These are phyloP conservation scores for Drosophila falleni DNA, from an alignment of 2,888 invertebrate species.

Conservation along the genomic window DNA sequence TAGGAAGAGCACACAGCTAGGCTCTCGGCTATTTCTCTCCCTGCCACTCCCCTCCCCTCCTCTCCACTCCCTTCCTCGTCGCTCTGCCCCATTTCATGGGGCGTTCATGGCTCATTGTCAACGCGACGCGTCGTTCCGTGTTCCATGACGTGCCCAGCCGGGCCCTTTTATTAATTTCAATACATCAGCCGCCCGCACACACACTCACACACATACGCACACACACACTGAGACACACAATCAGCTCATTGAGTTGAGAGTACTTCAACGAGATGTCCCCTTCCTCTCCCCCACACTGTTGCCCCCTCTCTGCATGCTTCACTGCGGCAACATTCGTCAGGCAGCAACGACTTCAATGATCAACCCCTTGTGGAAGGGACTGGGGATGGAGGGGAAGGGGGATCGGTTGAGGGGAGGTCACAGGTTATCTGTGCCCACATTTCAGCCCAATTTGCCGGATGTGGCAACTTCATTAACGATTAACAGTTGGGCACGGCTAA, in stretches of 20 bases:
- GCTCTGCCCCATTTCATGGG: conserved; percentile 38
- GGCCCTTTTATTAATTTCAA: conserved; percentile 77
- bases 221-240: conserved; percentile 1
- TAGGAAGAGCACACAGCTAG: conserved; percentile 5
- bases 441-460: conserved; percentile 54
- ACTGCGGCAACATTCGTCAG: conserved; percentile 68
- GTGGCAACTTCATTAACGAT: conserved; percentile 61
- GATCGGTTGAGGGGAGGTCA: background rate
- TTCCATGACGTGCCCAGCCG: conserved; percentile 64
- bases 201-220: conserved; percentile 11
- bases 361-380: conserved; percentile 22
- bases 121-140: conserved; percentile 43
- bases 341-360: conserved; percentile 35
- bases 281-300: conserved; percentile 6
- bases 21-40: background rate
- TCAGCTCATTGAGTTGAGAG: conserved; percentile 50
- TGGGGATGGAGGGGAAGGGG: background rate
- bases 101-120: conserved; percentile 72
- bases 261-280: conserved; percentile 38
- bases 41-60: background rate
- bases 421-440: conserved; percentile 23
- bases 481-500: conserved; percentile 31
- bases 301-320: conserved; percentile 44
- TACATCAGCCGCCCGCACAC: conserved; percentile 52
- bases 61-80: background rate